These are phyloP conservation scores for Trissonchulus latispiculum DNA, from an alignment of 2,888 invertebrate genomes.

Conservation along the genomic window DNA sequence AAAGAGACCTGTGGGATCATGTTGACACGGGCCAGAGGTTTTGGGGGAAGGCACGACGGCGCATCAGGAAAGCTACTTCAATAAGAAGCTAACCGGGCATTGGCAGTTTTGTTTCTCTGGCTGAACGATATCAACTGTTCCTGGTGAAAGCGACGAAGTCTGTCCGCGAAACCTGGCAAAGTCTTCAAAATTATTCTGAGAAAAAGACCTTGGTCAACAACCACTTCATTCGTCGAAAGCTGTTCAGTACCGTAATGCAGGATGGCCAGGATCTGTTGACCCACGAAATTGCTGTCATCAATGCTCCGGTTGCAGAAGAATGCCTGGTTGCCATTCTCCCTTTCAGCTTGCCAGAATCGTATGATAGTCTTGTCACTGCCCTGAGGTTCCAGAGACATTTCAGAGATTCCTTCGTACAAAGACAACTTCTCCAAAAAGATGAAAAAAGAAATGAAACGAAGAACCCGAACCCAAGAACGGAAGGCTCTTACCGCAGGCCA, in stretches of 20 bases:
- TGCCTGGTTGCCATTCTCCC: background rate
- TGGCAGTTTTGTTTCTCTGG: background rate
- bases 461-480: background rate
- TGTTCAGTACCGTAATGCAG: background rate
- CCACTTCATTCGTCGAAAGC: background rate
- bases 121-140: background rate
- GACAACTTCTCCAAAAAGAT: background rate
- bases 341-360: background rate
- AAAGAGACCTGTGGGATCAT: background rate
- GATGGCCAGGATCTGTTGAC: background rate
- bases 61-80: background rate
- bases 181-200: background rate
- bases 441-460: background rate
- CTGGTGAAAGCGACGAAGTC: background rate
- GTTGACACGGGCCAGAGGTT: background rate
- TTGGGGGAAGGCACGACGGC: background rate
- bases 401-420: background rate
- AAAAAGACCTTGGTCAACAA: background rate
- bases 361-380: background rate
- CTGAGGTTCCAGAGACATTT: background rate
- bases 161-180: background rate
- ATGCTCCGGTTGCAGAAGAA: background rate
- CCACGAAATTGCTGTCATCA: background rate
- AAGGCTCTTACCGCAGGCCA: too few species aligned
- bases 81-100: background rate